Evolutionary conservation across 2,113 vertebrate genomes (phyloP), one percentile per base, ranked within the genome.

Genomic region (Antechinus flavipes): DNA sequence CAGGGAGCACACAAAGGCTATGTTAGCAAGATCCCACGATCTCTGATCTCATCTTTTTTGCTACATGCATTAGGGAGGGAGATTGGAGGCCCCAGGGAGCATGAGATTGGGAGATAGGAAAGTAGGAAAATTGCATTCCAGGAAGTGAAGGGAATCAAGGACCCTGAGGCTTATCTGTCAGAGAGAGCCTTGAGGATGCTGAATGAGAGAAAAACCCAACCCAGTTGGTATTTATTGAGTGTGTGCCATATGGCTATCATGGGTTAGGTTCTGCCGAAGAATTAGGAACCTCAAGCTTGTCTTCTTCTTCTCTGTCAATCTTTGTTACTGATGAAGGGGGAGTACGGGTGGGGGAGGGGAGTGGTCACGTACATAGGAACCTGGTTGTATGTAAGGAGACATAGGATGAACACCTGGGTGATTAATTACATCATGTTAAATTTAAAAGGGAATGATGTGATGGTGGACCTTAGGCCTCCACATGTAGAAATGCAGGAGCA

Each of bases 41-140:
- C 68, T 84, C 68, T 84, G 68, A 84, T 84, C 68, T 84, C 68
- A 42, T 84, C n/a, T 42, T 84, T 84, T 84, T 84, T 84, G 68
- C 68, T 84, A 22, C n/a, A 84, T 84, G 68, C 68, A 84, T 84
- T 84, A 84, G 35, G 61, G 68, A 84, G 68, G 68, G 68, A 84
- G 35, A n/a, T 84, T 84, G 68, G n/a, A 84, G n/a, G 68, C 68
- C 68, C 68, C 68, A 84, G 68, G 68, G 68, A 84, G 68, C 68
- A 84, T 84, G 68, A 84, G 68, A 84, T 84, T 84, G 68, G 68
- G 68, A 84, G 68, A 84, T 84, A 84, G 68, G 68, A 42, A 84
- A 84, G 68, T 84, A 84, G 68, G 68, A 84, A 84, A 84, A 84
- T 84, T 84, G 68, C 68, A 84, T 84, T 84, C 68, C 68, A 84